Base-by-base conservation (phyloP, 92 coral and sea anemone species). In the Umimayanthus kanabou region DNA sequence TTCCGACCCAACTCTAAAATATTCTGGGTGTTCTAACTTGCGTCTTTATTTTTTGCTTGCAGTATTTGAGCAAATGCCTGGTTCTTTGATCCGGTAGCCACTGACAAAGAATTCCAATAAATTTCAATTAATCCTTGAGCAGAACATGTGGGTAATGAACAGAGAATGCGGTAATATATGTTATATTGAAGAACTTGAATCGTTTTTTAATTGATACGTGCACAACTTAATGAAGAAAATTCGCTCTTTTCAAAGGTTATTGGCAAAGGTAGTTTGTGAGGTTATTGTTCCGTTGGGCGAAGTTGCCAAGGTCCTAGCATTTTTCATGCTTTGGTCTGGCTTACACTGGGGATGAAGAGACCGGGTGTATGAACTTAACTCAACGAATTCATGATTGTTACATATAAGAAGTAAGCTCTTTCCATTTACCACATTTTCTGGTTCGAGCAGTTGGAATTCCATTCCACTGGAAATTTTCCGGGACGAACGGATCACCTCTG, bases 61-160 rank as follows among this genome's bases (percentile, higher is more conserved):
- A 76, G 80, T 76, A 76, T 76, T 25, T 76, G 80, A 16, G 80
- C 49, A 76, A 40, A 43, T 76, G 80, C 26, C 55, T 76, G n/a
- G 11, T 16, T 22, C 80, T 76, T 23, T 76, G 80, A 76, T n/a
- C 47, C 4, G 37, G 80, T 18, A 40, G 80, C 80, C 58, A 15
- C 22, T 33, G 39, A 3, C 30, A 29, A 20, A 26, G 9, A 61
- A 26, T 9, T 25, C 20, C 7, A 72, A 28, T 15, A 29, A 30
- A 20, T 73, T 37, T 45, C 9, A 40, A 8, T 0, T 22, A 22
- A 76, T 43, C 80, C 15, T 22, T 43, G 1, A 20, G 43, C 25
- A 76, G 80, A 43, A 25, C 47, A 42, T 40, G 37, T 33, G 37
- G 37, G 37, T 33, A 33, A 33, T 33, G 37, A 33, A 33, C 1